Conservation (phyloP, 2,888 invertebrate species). For the Seira musarum region DNA sequence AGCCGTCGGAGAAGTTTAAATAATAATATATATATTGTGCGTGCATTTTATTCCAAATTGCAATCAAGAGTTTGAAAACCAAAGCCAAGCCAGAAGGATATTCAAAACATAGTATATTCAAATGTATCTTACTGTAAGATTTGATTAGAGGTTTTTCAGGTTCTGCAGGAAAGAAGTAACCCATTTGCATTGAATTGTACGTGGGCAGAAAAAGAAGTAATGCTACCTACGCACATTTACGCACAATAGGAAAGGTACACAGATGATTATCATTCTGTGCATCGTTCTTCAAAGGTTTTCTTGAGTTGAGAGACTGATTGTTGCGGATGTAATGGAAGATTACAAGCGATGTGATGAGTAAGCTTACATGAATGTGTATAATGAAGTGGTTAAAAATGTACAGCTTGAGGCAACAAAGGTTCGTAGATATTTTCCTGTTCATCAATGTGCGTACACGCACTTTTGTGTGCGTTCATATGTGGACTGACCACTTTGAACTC, state of each 20-base stretch:
- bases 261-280: neutral
- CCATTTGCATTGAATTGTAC: constrained; percentile 4
- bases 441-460: constrained; percentile 25
- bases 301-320: constrained; percentile 34
- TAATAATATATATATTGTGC: constrained; percentile 17
- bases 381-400: constrained; percentile 51
- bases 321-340: constrained; percentile 46
- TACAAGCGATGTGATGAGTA: neutral
- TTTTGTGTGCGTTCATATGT: constrained; percentile 1
- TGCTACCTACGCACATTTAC: constrained; percentile 36
- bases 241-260: neutral
- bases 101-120: neutral
- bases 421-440: constrained; percentile 30
- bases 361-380: constrained; percentile 15
- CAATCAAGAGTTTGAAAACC: neutral
- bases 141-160: constrained; percentile 36
- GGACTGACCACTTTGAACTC: constrained; percentile 1
- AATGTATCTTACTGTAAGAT: neutral
- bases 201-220: constrained; percentile 15
- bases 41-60: constrained; percentile 18
- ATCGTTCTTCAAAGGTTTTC: constrained; percentile 10
- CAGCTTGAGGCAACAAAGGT: constrained; percentile 47
- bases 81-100: neutral
- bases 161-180: constrained; percentile 42
- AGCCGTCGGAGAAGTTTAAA: neutral